These are phyloP conservation scores for Bellardia bayeri DNA, from an alignment of 2,888 invertebrate species.

Conservation along the genomic window DNA sequence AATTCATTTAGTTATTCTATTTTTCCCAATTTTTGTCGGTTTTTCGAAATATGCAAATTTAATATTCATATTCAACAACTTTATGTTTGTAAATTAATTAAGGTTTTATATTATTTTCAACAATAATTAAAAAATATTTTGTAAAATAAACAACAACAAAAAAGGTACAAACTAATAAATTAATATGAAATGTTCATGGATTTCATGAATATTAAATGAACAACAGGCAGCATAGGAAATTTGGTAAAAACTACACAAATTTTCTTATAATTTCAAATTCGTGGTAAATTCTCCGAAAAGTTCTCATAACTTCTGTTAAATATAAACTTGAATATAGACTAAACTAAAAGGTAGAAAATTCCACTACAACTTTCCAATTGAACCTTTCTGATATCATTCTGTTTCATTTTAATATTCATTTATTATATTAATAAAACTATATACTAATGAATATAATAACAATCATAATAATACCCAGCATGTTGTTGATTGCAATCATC, in stretches of 20 bases:
- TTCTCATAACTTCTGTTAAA: no score
- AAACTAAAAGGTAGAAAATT: no score
- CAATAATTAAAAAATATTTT: background rate
- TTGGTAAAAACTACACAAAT: no score
- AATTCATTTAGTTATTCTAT: no score
- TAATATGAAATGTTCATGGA: background rate
- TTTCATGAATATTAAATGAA: slow-evolving; percentile 8
- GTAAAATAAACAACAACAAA: background rate
- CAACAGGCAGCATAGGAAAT: background rate
- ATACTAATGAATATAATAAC: slow-evolving; percentile 4
- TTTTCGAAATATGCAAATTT: no score
- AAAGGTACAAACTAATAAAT: background rate
- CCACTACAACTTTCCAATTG: background rate
- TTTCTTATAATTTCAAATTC: no score
- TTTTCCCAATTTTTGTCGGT: no score
- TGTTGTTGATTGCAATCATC: slow-evolving; percentile 42
- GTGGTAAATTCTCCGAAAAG: no score
- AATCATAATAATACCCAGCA: slow-evolving; percentile 1
- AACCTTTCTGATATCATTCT: background rate
- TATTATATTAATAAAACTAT: slow-evolving; percentile 22
- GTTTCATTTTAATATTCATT: slow-evolving; percentile 32
- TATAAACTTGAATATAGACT: no score
- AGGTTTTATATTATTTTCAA: no score
- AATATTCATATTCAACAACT: no score
- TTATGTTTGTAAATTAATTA: no score